Percentiles rank a stretch among this genome's conserved stretches.
Conservation (phyloP, 2,888 invertebrate species). For the Allygus modestus region DNA sequence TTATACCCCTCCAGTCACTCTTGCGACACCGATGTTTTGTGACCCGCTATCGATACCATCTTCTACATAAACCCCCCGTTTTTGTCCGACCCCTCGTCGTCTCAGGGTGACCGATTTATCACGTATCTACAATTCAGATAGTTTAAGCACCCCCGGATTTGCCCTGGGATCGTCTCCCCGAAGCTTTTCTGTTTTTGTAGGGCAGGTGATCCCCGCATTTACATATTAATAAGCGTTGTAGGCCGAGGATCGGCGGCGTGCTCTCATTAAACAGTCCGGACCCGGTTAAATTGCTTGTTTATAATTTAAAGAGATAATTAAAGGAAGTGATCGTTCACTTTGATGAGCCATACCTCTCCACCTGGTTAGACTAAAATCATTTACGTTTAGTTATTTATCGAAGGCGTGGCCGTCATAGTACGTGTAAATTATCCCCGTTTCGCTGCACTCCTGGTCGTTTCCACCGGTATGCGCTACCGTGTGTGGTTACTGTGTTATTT, state of each 20-base stretch:
- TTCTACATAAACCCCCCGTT: conserved; percentile 30
- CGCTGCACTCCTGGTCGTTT: too few species aligned
- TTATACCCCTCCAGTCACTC: background rate
- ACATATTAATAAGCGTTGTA: conserved; percentile 55
- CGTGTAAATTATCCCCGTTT: conserved; percentile 9
- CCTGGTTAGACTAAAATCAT: conserved; percentile 52
- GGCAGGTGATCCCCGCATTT: conserved; percentile 25
- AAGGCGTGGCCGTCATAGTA: conserved; percentile 13
- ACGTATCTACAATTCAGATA: conserved; percentile 54
- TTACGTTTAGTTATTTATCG: conserved; percentile 24
- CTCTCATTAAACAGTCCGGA: conserved; percentile 46
- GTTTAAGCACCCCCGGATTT: background rate
- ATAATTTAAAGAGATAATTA: conserved; percentile 56
- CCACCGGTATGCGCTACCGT: conserved; percentile 22
- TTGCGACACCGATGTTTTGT: conserved; percentile 3
- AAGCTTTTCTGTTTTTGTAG: conserved; percentile 13
- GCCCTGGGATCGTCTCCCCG: background rate
- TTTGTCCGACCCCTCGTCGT: conserved; percentile 30
- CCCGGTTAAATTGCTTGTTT: conserved; percentile 51
- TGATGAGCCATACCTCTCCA: conserved; percentile 48
- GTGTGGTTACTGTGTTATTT: conserved; percentile 53
- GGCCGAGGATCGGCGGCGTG: conserved; percentile 13
- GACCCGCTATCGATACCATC: conserved; percentile 38
- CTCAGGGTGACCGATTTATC: conserved; percentile 52
- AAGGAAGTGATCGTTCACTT: conserved; percentile 41